Conservation (phyloP, 2,888 invertebrate species). For the Trichopria drosophilae region DNA sequence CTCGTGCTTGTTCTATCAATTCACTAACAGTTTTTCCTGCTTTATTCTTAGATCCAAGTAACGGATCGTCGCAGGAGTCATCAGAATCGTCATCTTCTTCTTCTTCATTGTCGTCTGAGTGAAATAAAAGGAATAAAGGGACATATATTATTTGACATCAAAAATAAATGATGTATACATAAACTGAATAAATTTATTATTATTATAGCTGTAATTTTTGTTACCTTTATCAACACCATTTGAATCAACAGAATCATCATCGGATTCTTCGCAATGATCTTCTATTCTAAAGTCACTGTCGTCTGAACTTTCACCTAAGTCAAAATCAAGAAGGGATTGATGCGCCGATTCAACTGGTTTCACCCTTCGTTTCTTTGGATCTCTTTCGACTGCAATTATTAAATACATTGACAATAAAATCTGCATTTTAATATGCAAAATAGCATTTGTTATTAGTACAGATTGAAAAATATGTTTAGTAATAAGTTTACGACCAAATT, state of each 20-base stretch:
- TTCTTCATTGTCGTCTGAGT: slow-evolving; percentile 40
- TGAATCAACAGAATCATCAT: slow-evolving; percentile 74
- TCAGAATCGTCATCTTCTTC: slow-evolving; percentile 57
- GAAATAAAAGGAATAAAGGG: too few relatives aligned
- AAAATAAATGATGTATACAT: not conserved
- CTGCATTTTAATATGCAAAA: too few relatives aligned
- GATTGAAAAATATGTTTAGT: too few relatives aligned
- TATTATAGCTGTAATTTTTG: not conserved
- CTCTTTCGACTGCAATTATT: slow-evolving; percentile 71
- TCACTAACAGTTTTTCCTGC: slow-evolving; percentile 59
- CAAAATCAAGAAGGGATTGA: slow-evolving; percentile 75
- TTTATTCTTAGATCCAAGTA: slow-evolving; percentile 50
- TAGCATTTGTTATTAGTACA: too few relatives aligned
- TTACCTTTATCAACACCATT: slow-evolving; percentile 67
- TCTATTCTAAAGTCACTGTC: slow-evolving; percentile 93
- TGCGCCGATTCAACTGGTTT: slow-evolving; percentile 78
- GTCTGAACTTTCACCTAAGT: slow-evolving; percentile 88
- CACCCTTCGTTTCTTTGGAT: slow-evolving; percentile 78
- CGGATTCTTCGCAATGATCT: slow-evolving; percentile 78
- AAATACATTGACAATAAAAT: too few relatives aligned
- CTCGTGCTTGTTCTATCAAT: slow-evolving; percentile 61
- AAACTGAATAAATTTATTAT: slow-evolving; percentile 1
- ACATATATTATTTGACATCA: slow-evolving; percentile 6
- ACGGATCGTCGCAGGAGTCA: slow-evolving; percentile 56
- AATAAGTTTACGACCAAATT: too few relatives aligned